Percentiles rank a stretch among this genome's conserved stretches.
phyloP scores from a whole-genome alignment of 2,797 vertebrate genomes.

The Hippoglossus hippoglossus region DNA sequence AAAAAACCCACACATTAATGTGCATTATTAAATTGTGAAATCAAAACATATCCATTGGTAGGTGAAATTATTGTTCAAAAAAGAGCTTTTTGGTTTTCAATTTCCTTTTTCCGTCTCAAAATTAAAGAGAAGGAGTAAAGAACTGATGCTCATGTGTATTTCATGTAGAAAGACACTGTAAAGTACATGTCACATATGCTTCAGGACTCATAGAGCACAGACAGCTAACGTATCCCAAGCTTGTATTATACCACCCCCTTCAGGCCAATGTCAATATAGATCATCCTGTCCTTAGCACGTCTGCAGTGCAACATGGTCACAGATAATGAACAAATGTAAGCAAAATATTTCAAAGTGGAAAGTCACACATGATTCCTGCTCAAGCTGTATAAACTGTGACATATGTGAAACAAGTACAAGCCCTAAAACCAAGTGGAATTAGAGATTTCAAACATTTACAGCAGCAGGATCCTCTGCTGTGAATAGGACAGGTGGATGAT shows the following conservation, averaged over 20 bases:
- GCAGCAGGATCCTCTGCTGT: not conserved
- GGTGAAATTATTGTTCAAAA: not conserved
- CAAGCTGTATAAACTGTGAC: not conserved
- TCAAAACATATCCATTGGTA: not conserved
- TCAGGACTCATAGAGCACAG: no score
- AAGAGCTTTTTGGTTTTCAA: not conserved
- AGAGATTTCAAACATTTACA: not conserved
- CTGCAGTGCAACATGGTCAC: not conserved
- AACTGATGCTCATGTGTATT: not conserved
- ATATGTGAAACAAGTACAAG: not conserved
- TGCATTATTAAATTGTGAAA: not conserved
- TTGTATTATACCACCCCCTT: constrained; percentile 26
- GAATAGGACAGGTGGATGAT: constrained; percentile 15
- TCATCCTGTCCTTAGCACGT: not conserved
- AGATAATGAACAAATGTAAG: not conserved
- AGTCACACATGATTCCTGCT: not conserved
- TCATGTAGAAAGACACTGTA: not conserved
- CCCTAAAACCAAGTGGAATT: not conserved
- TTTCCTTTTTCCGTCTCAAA: not conserved
- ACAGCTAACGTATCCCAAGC: not conserved
- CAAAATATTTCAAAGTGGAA: not conserved
- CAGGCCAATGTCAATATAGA: constrained; percentile 12
- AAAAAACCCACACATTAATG: no score
- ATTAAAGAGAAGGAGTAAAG: not conserved
- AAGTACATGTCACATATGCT: no score